Conservation (phyloP, 2,113 vertebrate species). For the Antigone vipio region DNA sequence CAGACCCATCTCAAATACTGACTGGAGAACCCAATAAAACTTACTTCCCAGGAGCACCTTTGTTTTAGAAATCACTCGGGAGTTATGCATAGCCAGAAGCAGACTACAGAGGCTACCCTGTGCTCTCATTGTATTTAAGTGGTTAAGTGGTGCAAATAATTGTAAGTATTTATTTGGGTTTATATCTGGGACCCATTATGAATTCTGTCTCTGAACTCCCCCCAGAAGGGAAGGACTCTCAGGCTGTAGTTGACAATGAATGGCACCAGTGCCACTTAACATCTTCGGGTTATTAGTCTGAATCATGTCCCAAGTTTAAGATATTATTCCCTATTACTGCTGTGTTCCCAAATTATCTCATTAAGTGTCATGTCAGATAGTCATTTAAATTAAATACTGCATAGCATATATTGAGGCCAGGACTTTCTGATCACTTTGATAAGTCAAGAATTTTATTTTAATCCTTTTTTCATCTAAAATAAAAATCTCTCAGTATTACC, state of each 20-base stretch:
- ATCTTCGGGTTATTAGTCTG: not conserved
- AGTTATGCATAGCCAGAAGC: not conserved
- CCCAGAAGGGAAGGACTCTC: not conserved
- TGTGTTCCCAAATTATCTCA: not conserved
- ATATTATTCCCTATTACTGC: not conserved
- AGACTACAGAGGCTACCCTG: not conserved
- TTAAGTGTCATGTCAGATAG: not conserved
- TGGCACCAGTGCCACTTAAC: not conserved
- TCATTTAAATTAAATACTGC: not conserved
- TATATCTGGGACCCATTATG: not conserved
- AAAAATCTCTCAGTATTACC: not conserved
- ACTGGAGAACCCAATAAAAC: rapidly evolving
- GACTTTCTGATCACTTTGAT: not conserved
- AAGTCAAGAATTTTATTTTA: not conserved
- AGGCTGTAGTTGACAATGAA: not conserved
- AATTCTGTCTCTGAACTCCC: not conserved
- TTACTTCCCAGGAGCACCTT: not conserved
- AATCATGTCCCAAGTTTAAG: not conserved
- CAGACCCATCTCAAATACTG: not conserved
- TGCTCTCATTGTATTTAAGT: not conserved
- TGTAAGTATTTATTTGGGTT: not conserved
- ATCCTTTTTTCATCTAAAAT: not conserved
- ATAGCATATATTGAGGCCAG: not conserved
- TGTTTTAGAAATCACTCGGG: not conserved
- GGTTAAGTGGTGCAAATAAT: not conserved